Conservation (phyloP, 1,140 invertebrate species). For the Rhynchophorus ferrugineus region DNA sequence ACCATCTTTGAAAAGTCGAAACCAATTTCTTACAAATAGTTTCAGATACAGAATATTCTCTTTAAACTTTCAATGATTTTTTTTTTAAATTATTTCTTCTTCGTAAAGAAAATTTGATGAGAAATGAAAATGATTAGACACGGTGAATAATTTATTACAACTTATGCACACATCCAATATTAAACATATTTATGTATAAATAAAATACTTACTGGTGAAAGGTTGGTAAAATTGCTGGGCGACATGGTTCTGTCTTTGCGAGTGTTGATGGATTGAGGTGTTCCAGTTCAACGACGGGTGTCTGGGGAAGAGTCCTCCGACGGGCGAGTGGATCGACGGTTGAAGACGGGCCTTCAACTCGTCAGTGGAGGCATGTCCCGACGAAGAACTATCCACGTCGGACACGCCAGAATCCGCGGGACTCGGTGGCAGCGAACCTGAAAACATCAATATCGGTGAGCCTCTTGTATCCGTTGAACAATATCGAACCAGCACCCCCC, state of each 20-base stretch:
- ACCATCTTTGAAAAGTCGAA: too few relatives aligned
- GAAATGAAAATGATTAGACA: too few relatives aligned
- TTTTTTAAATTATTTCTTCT: too few relatives aligned
- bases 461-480: too few relatives aligned
- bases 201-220: slow-evolving; percentile 30
- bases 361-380: slow-evolving; percentile 76
- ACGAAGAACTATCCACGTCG: slow-evolving; percentile 90
- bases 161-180: background rate
- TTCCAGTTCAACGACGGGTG: slow-evolving; percentile 30
- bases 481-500: too few relatives aligned
- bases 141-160: too few relatives aligned
- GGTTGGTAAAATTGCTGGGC: slow-evolving; percentile 34
- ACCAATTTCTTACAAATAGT: too few relatives aligned
- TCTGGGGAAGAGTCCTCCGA: slow-evolving; percentile 30
- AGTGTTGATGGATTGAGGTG: slow-evolving; percentile 26
- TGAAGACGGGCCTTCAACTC: slow-evolving; percentile 73
- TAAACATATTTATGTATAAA: background rate
- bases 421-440: slow-evolving; percentile 89
- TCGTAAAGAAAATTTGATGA: too few relatives aligned
- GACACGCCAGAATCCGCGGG: slow-evolving; percentile 95
- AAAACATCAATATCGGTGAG: slow-evolving; percentile 23
- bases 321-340: slow-evolving; percentile 37
- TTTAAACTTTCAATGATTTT: too few relatives aligned
- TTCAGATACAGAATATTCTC: too few relatives aligned
- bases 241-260: slow-evolving; percentile 31